Evolutionary conservation across 2,888 invertebrate genomes (phyloP).

Genomic region (Cynaeus angustus): DNA sequence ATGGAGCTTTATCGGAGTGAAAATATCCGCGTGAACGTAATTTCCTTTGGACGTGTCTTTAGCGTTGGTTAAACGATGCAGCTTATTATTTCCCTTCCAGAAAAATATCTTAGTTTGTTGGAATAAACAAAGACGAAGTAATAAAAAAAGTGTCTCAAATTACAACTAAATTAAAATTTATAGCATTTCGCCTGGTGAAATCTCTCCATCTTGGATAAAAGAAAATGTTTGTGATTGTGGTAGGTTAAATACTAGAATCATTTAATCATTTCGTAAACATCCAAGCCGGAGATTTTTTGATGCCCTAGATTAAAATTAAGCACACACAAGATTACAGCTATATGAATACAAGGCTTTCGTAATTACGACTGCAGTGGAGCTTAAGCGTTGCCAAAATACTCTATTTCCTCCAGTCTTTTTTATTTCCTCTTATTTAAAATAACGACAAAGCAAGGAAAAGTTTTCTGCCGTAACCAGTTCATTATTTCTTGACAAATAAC

Average conservation of each 20-base stretch:
- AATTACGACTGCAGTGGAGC: constrained; percentile 20
- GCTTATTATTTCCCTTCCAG: neutral
- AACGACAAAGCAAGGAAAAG: neutral
- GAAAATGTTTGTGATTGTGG: constrained; percentile 10
- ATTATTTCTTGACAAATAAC: constrained; percentile 33
- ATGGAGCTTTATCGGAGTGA: neutral
- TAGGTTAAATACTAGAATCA: constrained; percentile 15
- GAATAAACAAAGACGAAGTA: constrained; percentile 2
- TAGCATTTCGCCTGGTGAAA: constrained; percentile 1
- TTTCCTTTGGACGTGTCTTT: neutral
- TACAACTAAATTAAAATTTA: constrained; percentile 12
- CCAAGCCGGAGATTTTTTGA: constrained; percentile 40
- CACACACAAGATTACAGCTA: constrained; percentile 46
- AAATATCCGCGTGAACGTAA: neutral
- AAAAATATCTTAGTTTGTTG: constrained; percentile 2
- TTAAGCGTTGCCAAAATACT: constrained; percentile 34
- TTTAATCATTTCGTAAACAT: constrained; percentile 39
- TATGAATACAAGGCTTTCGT: constrained; percentile 36
- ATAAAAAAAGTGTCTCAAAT: constrained; percentile 7
- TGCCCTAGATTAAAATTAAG: constrained; percentile 43
- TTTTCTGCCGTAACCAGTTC: neutral
- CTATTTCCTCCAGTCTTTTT: constrained; percentile 25
- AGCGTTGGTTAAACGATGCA: constrained; percentile 1
- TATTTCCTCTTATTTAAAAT: constrained; percentile 30
- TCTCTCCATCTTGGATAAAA: neutral